Conservation (phyloP, 2,888 invertebrate species). For the Drosophila diplacantha region DNA sequence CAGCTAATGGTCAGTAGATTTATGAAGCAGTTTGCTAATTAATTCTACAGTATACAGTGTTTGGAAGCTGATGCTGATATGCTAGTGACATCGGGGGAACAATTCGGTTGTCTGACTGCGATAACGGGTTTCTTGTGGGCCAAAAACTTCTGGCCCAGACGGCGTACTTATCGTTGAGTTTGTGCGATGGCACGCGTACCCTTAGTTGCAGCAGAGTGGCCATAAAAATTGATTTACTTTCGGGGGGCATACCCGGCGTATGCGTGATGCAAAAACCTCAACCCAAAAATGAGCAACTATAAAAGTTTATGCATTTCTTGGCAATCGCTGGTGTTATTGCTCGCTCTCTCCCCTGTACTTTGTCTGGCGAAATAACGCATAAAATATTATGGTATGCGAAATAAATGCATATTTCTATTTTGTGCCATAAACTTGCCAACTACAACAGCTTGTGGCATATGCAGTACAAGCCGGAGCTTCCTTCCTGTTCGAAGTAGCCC, state of each 20-base stretch:
- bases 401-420: slow-evolving; percentile 61
- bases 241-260: slow-evolving; percentile 53
- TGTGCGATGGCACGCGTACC: slow-evolving; percentile 28
- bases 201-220: slow-evolving; percentile 26
- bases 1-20: slow-evolving; percentile 17
- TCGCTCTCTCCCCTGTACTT: background rate
- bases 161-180: slow-evolving; percentile 25
- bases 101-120: slow-evolving; percentile 14
- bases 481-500: slow-evolving; percentile 32
- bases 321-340: slow-evolving; percentile 27
- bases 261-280: slow-evolving; percentile 50
- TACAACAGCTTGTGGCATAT: slow-evolving; percentile 45
- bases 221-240: slow-evolving; percentile 65
- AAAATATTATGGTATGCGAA: slow-evolving; percentile 56
- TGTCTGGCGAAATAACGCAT: slow-evolving; percentile 51
- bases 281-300: slow-evolving; percentile 51
- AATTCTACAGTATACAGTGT: background rate
- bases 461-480: slow-evolving; percentile 44
- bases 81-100: too few relatives aligned
- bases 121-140: slow-evolving; percentile 22
- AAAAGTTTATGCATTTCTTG: slow-evolving; percentile 59
- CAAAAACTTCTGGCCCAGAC: slow-evolving; percentile 19
- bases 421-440: slow-evolving; percentile 47
- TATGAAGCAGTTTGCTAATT: slow-evolving; percentile 15
- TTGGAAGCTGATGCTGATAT: slow-evolving; percentile 2